A percentile compares a stretch with the other conserved stretches of the same genome.
Evolutionary conservation across 2,888 invertebrate species (phyloP).

Genomic region (Catocala sponsa): DNA sequence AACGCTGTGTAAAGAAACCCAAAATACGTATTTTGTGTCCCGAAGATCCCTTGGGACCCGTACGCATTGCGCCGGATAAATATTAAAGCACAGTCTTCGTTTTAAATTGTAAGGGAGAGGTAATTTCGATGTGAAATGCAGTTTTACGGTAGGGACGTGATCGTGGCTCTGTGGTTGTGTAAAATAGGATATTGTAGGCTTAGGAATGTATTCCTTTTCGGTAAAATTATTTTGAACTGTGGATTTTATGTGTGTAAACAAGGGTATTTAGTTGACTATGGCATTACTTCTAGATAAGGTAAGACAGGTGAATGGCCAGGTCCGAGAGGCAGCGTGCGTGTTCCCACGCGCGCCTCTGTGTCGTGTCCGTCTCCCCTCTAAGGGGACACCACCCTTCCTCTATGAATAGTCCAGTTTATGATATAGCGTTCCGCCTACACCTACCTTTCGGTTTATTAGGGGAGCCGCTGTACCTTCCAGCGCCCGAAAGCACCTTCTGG

Average conservation of each 20-base stretch:
- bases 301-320: no score
- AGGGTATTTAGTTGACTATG: background rate
- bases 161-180: slow-evolving; percentile 5
- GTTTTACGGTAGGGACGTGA: slow-evolving; percentile 26
- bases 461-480: no score
- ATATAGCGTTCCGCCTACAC: no score
- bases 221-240: background rate
- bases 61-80: slow-evolving; percentile 48
- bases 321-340: no score
- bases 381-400: no score
- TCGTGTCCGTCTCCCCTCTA: no score
- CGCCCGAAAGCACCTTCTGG: no score
- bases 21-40: slow-evolving; percentile 38
- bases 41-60: slow-evolving; percentile 26
- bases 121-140: slow-evolving; percentile 37
- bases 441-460: no score
- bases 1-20: slow-evolving; percentile 42
- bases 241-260: background rate
- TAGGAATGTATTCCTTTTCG: background rate
- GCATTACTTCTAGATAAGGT: no score
- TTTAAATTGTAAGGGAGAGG: slow-evolving; percentile 22
- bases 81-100: slow-evolving; percentile 37
- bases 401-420: no score
- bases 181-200: slow-evolving; percentile 8
- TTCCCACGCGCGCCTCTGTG: no score